These are phyloP conservation scores for Delphinapterus leucas DNA, from an alignment of 2,113 vertebrate species.

Conservation along the genomic window DNA sequence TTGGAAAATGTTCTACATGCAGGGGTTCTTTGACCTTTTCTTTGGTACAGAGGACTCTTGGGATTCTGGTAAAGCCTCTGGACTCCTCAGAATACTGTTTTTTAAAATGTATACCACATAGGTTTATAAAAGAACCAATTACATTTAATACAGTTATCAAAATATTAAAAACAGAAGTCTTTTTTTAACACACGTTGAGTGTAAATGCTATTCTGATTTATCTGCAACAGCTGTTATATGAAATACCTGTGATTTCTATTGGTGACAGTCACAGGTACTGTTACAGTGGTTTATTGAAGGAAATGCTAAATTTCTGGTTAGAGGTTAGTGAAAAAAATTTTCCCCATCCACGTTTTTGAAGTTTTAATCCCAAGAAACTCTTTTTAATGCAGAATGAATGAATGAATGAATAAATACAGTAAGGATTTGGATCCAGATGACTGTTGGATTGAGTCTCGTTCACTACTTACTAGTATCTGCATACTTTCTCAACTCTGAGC, in stretches of 20 bases:
- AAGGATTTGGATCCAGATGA: background rate
- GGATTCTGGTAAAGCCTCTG: background rate
- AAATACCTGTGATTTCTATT: background rate
- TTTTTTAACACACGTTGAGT: background rate
- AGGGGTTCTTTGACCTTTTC: background rate
- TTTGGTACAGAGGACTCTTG: background rate
- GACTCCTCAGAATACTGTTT: background rate
- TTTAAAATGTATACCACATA: background rate
- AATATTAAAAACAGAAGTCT: background rate
- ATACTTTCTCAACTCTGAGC: background rate
- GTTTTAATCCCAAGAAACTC: background rate
- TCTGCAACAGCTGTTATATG: background rate
- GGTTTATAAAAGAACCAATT: background rate
- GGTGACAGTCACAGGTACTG: background rate
- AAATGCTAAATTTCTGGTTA: constrained; percentile 6
- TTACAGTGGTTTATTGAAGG: background rate
- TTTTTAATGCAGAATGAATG: background rate
- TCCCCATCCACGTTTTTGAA: background rate
- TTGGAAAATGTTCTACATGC: background rate
- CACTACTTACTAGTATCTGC: background rate
- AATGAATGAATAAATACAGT: background rate
- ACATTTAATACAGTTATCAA: background rate
- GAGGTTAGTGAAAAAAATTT: background rate
- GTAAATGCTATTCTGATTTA: constrained; percentile 8
- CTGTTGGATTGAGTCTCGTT: background rate